These are phyloP conservation scores for Vanessa cardui DNA, from an alignment of 2,888 invertebrate species.

Conservation along the genomic window DNA sequence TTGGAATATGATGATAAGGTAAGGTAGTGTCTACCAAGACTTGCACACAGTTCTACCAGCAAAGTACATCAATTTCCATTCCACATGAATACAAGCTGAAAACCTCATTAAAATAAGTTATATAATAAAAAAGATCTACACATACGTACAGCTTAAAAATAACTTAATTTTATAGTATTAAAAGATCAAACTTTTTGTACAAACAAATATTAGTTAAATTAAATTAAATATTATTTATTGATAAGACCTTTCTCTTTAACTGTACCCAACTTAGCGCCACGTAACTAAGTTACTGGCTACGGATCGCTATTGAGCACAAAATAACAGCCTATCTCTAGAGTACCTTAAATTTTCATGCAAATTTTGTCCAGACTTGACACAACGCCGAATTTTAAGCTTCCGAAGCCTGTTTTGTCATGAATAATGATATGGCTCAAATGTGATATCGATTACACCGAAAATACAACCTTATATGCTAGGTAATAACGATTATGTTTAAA, in stretches of 20 bases:
- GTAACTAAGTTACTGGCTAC: slow-evolving; percentile 22
- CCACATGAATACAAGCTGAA: too few relatives aligned
- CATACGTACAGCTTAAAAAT: too few relatives aligned
- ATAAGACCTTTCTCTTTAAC: neutral
- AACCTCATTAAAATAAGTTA: too few relatives aligned
- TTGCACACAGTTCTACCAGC: too few relatives aligned
- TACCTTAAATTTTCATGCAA: slow-evolving; percentile 37
- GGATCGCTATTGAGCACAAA: slow-evolving; percentile 29
- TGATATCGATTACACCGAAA: neutral
- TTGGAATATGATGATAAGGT: too few relatives aligned
- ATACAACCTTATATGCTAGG: too few relatives aligned
- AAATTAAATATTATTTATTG: neutral
- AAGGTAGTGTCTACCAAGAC: too few relatives aligned
- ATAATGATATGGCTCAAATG: neutral
- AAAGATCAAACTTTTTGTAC: neutral
- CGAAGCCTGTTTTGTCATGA: slow-evolving; percentile 1
- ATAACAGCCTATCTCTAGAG: slow-evolving; percentile 33
- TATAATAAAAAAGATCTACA: too few relatives aligned
- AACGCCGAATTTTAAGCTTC: slow-evolving; percentile 31
- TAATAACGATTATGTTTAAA: too few relatives aligned
- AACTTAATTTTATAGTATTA: too few relatives aligned
- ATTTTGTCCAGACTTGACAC: slow-evolving; percentile 32
- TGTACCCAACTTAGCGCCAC: slow-evolving; percentile 20
- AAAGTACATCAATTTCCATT: too few relatives aligned
- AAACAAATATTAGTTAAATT: neutral